A percentile compares a stretch with the other conserved stretches of the same genome.
These are phyloP conservation scores for Silurus asotus DNA, from an alignment of 2,113 vertebrate species.

Conservation along the genomic window DNA sequence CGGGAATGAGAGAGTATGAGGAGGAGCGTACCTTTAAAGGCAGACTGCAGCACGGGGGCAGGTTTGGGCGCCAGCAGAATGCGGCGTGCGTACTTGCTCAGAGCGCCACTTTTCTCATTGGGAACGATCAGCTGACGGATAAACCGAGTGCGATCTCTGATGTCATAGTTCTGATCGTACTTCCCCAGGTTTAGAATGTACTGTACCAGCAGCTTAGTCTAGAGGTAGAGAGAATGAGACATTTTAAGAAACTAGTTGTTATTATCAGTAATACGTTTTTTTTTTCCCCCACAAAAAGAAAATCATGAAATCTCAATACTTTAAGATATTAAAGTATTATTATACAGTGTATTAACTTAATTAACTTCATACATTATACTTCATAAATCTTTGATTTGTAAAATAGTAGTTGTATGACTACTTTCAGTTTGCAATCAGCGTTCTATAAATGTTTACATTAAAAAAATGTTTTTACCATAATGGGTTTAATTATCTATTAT, in stretches of 20 bases:
- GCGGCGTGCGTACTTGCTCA: conserved; percentile 95
- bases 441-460: no score
- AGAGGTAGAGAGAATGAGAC: conserved; percentile 50
- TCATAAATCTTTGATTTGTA: no score
- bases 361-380: no score
- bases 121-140: conserved; percentile 98
- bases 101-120: conserved; percentile 89
- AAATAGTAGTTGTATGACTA: not conserved
- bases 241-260: conserved; percentile 37
- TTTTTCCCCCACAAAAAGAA: not conserved
- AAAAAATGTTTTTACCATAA: no score
- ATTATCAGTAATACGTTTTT: conserved; percentile 62
- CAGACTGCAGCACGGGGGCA: conserved; percentile 89
- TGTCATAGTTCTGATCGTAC: conserved; percentile 99
- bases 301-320: not conserved
- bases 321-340: no score
- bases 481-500: no score
- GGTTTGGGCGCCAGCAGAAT: conserved; percentile 95
- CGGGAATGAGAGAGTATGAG: not conserved
- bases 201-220: conserved; percentile 99
- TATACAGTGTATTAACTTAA: no score
- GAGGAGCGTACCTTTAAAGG: conserved; percentile 87
- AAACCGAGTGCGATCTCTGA: conserved; percentile 97
- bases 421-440: not conserved
- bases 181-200: conserved; percentile 97